Conservation (phyloP, 2,888 invertebrate genomes). For the Creontiades dilutus region DNA sequence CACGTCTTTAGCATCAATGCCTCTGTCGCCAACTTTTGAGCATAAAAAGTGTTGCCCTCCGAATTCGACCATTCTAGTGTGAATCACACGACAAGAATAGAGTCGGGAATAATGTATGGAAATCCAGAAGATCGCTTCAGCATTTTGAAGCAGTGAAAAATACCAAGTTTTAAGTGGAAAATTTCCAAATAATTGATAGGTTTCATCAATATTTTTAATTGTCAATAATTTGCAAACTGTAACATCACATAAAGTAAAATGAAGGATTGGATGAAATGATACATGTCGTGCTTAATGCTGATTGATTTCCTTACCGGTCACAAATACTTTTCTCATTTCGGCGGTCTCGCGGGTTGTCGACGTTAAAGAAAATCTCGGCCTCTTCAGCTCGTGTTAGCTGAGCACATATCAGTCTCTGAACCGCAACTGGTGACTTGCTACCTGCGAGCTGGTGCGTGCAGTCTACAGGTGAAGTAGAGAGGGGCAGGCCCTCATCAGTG, state of each 20-base stretch:
- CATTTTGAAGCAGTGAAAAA: not conserved
- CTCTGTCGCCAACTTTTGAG: too few species aligned
- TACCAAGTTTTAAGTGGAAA: not conserved
- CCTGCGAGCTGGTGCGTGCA: not conserved
- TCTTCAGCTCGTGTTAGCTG: not conserved
- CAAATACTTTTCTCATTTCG: conserved; percentile 1
- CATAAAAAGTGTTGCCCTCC: too few species aligned
- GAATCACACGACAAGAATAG: too few species aligned
- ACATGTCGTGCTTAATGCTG: not conserved
- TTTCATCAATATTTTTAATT: not conserved
- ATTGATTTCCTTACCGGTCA: not conserved
- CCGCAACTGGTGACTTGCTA: not conserved
- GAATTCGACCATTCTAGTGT: too few species aligned
- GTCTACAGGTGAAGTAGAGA: not conserved
- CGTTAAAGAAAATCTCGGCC: not conserved
- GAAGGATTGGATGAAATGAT: too few species aligned
- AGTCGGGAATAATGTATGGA: not conserved
- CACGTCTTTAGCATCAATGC: too few species aligned
- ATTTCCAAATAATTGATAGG: not conserved
- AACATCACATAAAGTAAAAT: too few species aligned
- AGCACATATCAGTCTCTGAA: not conserved
- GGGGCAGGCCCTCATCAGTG: not conserved
- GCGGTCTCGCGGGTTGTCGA: not conserved
- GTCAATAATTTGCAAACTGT: not conserved
- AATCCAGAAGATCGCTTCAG: not conserved